phyloP scores from a whole-genome alignment of 2,888 invertebrate species.

The Conchocele bisecta region DNA sequence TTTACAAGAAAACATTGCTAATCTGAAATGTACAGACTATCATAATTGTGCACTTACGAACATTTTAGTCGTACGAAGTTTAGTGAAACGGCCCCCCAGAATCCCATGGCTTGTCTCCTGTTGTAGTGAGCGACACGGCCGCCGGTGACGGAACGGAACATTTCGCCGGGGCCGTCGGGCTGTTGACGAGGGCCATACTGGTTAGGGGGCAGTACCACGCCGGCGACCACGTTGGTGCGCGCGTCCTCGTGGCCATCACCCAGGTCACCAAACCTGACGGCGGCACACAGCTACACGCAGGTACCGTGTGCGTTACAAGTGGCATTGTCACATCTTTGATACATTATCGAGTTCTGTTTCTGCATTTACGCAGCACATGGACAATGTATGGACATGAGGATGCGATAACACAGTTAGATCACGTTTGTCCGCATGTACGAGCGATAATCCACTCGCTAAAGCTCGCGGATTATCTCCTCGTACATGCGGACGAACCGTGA shows the following conservation, averaged over 20 bases:
- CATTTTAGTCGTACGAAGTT: no score
- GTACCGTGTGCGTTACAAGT: not conserved
- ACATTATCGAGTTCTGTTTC: not conserved
- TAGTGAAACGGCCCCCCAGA: no score
- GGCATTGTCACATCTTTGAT: no score
- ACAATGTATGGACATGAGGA: not conserved
- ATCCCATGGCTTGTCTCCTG: no score
- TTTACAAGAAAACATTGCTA: no score
- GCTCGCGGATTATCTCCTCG: no score
- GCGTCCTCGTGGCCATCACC: conserved; percentile 66
- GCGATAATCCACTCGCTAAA: no score
- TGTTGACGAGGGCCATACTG: conserved; percentile 74
- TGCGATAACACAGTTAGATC: no score
- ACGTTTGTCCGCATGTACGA: no score
- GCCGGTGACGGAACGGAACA: not conserved
- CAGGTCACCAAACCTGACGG: not conserved
- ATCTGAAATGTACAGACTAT: no score
- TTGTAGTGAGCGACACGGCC: not conserved
- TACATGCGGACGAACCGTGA: no score
- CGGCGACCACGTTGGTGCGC: conserved; percentile 69
- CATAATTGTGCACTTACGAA: no score
- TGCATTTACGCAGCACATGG: not conserved
- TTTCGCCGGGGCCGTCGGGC: conserved; percentile 76
- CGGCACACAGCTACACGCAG: not conserved
- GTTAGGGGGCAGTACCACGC: conserved; percentile 66